Conservation (phyloP, 2,888 invertebrate species). For the Athrips mouffetella region DNA sequence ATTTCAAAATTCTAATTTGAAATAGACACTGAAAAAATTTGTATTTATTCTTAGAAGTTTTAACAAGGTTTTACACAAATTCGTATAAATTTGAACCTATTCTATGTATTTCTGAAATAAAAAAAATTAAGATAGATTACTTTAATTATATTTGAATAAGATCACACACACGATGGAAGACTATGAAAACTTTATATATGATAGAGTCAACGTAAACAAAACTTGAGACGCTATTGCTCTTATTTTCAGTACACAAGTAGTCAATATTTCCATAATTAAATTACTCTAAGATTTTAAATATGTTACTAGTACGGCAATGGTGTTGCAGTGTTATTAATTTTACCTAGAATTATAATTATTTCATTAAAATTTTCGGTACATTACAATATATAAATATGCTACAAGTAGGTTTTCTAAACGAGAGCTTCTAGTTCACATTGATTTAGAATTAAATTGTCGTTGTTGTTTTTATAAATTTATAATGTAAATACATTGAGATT, state of each 20-base stretch:
- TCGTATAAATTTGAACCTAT: too few relatives aligned
- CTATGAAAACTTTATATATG: constrained; percentile 49
- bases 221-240: constrained; percentile 55
- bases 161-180: constrained; percentile 73
- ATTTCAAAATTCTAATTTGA: too few relatives aligned
- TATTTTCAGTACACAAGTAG: constrained; percentile 52
- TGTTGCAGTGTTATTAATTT: constrained; percentile 54
- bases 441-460: constrained; percentile 77
- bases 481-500: constrained; percentile 37
- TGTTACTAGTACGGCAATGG: constrained; percentile 49
- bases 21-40: too few relatives aligned
- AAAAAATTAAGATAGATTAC: constrained; percentile 11
- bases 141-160: constrained; percentile 37
- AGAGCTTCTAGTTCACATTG: constrained; percentile 55
- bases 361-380: too few relatives aligned
- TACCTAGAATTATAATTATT: constrained; percentile 38
- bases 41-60: too few relatives aligned
- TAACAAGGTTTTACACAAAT: too few relatives aligned
- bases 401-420: constrained; percentile 24
- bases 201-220: constrained; percentile 40
- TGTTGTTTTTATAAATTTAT: constrained; percentile 51
- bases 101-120: too few relatives aligned
- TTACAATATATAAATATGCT: constrained; percentile 23
- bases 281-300: constrained; percentile 40
- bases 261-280: constrained; percentile 26